A percentile compares a stretch with the other conserved stretches of the same genome.
These are phyloP conservation scores for Clistopyga incitator DNA, from an alignment of 2,888 invertebrate genomes.

Conservation along the genomic window DNA sequence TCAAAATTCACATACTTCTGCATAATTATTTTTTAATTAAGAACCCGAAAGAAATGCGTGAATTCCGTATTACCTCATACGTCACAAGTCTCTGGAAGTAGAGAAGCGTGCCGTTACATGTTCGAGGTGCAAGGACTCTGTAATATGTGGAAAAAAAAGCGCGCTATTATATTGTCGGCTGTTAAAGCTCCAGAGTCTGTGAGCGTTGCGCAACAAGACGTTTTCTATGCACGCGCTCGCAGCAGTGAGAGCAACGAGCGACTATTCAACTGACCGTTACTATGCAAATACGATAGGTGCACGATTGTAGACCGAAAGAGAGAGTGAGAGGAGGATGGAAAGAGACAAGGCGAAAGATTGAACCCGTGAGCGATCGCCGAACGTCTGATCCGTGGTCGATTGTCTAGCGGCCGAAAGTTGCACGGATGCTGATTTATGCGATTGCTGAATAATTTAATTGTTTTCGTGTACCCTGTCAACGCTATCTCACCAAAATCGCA, in stretches of 20 bases:
- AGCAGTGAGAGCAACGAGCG: slow-evolving; percentile 47
- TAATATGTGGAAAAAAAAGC: slow-evolving; percentile 41
- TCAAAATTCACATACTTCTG: too few relatives aligned
- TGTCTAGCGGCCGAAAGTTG: slow-evolving; percentile 61
- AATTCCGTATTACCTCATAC: not conserved
- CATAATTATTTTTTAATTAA: not conserved
- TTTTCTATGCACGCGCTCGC: slow-evolving; percentile 49
- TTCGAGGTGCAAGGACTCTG: slow-evolving; percentile 7
- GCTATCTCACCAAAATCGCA: slow-evolving; percentile 47
- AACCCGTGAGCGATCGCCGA: slow-evolving; percentile 55
- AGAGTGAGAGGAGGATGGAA: not conserved
- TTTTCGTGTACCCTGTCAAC: slow-evolving; percentile 62
- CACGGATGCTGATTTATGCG: slow-evolving; percentile 60
- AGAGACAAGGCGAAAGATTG: slow-evolving; percentile 11
- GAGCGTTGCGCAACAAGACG: slow-evolving; percentile 60
- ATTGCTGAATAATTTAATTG: slow-evolving; percentile 63
- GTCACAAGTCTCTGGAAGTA: not conserved
- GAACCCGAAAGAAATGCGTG: not conserved
- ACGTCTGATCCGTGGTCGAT: slow-evolving; percentile 59
- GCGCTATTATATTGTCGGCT: slow-evolving; percentile 51
- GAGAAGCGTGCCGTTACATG: slow-evolving; percentile 40
- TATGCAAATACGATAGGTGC: slow-evolving; percentile 58
- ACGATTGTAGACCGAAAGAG: slow-evolving; percentile 21
- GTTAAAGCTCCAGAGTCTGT: slow-evolving; percentile 52
- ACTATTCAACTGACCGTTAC: slow-evolving; percentile 66